These are phyloP conservation scores for Zaprionus bogoriensis DNA, from an alignment of 2,888 invertebrate genomes.

Conservation along the genomic window DNA sequence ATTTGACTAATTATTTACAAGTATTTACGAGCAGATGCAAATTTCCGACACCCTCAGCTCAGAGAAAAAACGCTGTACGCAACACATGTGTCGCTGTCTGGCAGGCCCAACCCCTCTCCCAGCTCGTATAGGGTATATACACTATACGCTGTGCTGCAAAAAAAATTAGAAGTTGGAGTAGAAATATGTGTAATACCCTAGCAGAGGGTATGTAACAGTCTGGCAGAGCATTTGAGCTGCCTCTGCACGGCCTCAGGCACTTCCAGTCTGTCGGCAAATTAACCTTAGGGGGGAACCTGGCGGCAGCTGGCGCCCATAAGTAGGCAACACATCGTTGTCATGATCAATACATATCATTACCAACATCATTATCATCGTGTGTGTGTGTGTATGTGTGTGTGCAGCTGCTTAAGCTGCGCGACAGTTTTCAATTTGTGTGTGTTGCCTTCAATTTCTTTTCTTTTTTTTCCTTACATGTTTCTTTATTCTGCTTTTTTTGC, in stretches of 20 bases:
- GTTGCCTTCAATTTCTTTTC: not conserved
- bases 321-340: constrained; percentile 33
- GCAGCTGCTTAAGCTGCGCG: constrained; percentile 22
- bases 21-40: constrained; percentile 63
- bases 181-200: not conserved
- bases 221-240: not conserved
- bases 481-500: not conserved
- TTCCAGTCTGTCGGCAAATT: constrained; percentile 36
- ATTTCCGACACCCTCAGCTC: constrained; percentile 62
- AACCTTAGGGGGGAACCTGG: constrained; percentile 16
- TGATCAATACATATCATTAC: constrained; percentile 20
- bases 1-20: constrained; percentile 70
- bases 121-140: not conserved
- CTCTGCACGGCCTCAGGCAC: not conserved
- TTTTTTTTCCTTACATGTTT: not conserved
- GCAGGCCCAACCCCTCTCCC: not conserved
- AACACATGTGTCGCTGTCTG: constrained; percentile 7
- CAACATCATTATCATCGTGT: constrained; percentile 2
- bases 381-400: constrained; percentile 4
- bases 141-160: too few species aligned
- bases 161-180: not conserved
- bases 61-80: not conserved
- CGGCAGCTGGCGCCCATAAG: constrained; percentile 60
- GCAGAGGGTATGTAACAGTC: not conserved
- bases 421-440: constrained; percentile 48